These are phyloP conservation scores for Calcarius lapponicus DNA, from an alignment of 2,797 vertebrate species.

Conservation along the genomic window DNA sequence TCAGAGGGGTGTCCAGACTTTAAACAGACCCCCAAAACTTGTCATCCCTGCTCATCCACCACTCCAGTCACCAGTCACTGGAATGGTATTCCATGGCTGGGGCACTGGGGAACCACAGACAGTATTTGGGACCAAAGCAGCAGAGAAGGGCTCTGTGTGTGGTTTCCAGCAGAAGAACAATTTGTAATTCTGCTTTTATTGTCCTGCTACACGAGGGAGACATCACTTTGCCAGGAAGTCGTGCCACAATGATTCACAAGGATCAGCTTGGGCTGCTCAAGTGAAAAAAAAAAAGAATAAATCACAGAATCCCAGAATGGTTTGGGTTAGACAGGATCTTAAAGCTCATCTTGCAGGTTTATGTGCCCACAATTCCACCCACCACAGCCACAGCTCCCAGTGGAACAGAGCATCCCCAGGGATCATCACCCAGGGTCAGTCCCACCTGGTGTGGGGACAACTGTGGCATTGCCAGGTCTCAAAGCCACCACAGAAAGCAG, in stretches of 20 bases:
- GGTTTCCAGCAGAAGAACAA: background rate
- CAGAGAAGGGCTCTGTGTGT: background rate
- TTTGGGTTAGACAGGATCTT: background rate
- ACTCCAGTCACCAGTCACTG: background rate
- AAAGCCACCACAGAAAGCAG: background rate
- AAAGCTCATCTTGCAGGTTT: background rate
- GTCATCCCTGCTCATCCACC: rapidly evolving
- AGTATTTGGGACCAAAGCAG: background rate
- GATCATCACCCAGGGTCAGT: rapidly evolving
- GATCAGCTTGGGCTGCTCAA: background rate
- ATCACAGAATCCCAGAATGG: background rate
- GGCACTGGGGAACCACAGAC: background rate
- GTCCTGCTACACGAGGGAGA: background rate
- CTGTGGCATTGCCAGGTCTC: rapidly evolving
- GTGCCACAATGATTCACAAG: background rate
- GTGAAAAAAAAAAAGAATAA: background rate
- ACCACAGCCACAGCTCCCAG: background rate
- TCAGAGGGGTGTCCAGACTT: background rate
- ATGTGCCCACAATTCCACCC: background rate
- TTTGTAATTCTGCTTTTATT: background rate
- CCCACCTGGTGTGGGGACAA: rapidly evolving
- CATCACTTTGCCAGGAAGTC: background rate
- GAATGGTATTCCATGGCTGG: background rate
- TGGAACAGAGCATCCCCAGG: rapidly evolving
- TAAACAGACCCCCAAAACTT: background rate